Evolutionary conservation across 2,888 invertebrate genomes (phyloP).

Genomic region (Melinaea marsaeus): DNA sequence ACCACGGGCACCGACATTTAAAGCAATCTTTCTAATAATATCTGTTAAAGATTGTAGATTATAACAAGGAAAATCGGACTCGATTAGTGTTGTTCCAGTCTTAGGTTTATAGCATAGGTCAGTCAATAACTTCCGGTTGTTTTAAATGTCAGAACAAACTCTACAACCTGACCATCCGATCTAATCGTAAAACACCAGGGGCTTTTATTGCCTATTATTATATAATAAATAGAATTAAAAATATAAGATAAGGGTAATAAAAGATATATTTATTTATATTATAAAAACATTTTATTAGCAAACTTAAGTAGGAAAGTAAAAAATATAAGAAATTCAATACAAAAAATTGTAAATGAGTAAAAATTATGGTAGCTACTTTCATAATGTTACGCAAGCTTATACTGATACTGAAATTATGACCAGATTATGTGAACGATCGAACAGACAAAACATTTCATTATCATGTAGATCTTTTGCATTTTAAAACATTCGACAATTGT

Average conservation of each 20-base stretch:
- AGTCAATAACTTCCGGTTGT: conserved; percentile 27
- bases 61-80: conserved; percentile 17
- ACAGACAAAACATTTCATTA: conserved; percentile 2
- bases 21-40: conserved; percentile 4
- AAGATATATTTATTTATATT: conserved; percentile 41
- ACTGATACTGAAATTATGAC: conserved; percentile 29
- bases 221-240: not conserved
- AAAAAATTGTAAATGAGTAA: conserved; percentile 70
- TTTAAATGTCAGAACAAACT: conserved; percentile 26
- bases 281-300: conserved; percentile 77
- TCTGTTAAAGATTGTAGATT: conserved; percentile 10
- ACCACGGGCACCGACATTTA: not conserved
- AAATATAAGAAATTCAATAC: conserved; percentile 75
- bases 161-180: conserved; percentile 6
- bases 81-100: conserved; percentile 14
- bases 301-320: conserved; percentile 77
- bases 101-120: conserved; percentile 19
- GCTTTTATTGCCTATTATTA: not conserved
- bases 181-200: not conserved
- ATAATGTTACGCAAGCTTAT: conserved; percentile 47
- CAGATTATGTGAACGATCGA: conserved; percentile 16
- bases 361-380: conserved; percentile 67
- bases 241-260: conserved; percentile 21
- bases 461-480: conserved; percentile 20
- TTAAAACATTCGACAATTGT: not conserved